These are phyloP conservation scores for Hyles vespertilio DNA, from an alignment of 1,140 invertebrate genomes.

Conservation along the genomic window DNA sequence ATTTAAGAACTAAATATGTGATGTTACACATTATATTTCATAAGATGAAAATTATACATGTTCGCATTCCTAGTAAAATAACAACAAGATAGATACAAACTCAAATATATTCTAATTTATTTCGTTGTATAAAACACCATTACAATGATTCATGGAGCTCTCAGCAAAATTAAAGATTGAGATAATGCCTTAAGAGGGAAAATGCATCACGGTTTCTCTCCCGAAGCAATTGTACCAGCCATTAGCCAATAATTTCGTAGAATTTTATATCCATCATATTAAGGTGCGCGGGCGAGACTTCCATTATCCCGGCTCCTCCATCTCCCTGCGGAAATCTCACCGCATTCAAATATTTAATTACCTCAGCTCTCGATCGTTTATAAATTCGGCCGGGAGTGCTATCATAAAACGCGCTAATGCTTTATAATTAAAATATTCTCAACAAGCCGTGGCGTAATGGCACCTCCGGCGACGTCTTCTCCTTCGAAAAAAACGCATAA, in stretches of 20 bases:
- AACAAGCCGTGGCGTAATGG: conserved; percentile 77
- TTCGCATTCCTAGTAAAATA: too few relatives aligned
- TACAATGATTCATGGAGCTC: conserved; percentile 4
- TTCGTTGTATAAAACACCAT: not conserved
- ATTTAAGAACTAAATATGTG: too few relatives aligned
- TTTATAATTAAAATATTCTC: conserved; percentile 77
- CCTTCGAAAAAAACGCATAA: conserved; percentile 75
- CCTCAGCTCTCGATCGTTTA: conserved; percentile 71
- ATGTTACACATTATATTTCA: too few relatives aligned
- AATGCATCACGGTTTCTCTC: conserved; percentile 35
- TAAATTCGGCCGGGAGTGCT: conserved; percentile 69
- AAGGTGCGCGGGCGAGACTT: conserved; percentile 47
- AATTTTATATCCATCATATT: conserved; percentile 72
- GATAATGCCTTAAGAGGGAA: conserved; percentile 23
- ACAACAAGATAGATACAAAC: too few relatives aligned
- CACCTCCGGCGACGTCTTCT: conserved; percentile 70
- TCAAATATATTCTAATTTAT: too few relatives aligned
- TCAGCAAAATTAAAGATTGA: conserved; percentile 2
- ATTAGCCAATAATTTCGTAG: conserved; percentile 71
- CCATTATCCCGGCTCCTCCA: conserved; percentile 56
- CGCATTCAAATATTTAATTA: conserved; percentile 76
- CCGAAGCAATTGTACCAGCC: conserved; percentile 57
- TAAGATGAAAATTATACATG: too few relatives aligned
- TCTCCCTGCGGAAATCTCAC: conserved; percentile 71
- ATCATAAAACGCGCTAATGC: conserved; percentile 75